These are phyloP conservation scores for Halocynthia roretzi DNA, from an alignment of 23 tunicate species.

Conservation along the genomic window DNA sequence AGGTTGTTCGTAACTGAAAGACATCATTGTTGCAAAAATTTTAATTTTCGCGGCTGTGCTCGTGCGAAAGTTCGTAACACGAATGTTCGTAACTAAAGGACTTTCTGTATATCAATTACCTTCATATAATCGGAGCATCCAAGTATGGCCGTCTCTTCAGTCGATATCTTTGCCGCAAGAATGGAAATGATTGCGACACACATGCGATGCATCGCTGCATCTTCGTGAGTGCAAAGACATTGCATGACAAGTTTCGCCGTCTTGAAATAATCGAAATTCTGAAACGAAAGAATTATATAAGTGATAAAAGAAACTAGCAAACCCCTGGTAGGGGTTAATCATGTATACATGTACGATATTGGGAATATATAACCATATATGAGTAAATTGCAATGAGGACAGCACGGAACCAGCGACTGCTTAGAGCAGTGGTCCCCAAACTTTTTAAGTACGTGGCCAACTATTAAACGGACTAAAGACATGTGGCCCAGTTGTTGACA, in stretches of 20 bases:
- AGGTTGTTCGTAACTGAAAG: too few relatives aligned
- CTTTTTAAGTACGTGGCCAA: too few relatives aligned
- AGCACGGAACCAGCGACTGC: too few relatives aligned
- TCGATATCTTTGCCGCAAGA: constrained; percentile 24
- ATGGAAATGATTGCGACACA: constrained; percentile 26
- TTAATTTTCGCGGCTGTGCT: not conserved
- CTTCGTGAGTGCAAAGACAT: constrained; percentile 21
- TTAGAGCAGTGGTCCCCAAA: too few relatives aligned
- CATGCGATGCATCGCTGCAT: constrained; percentile 28
- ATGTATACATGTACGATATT: too few relatives aligned
- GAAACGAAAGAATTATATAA: not conserved
- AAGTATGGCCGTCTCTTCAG: constrained; percentile 19
- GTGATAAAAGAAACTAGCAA: too few relatives aligned
- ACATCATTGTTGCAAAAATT: too few relatives aligned
- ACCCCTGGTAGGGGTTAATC: too few relatives aligned
- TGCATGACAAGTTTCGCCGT: constrained; percentile 28
- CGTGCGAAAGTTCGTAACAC: not conserved
- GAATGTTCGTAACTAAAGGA: not conserved
- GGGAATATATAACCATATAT: too few relatives aligned
- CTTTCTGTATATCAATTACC: not conserved
- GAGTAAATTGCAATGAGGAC: too few relatives aligned
- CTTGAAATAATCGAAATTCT: constrained; percentile 24
- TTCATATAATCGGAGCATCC: constrained; percentile 17
- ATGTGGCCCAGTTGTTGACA: too few relatives aligned
- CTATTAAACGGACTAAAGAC: too few relatives aligned